A percentile compares a stretch with the other conserved stretches of the same genome.
phyloP scores from a whole-genome alignment of 2,888 invertebrate genomes.

The Callyntrura sp. region DNA sequence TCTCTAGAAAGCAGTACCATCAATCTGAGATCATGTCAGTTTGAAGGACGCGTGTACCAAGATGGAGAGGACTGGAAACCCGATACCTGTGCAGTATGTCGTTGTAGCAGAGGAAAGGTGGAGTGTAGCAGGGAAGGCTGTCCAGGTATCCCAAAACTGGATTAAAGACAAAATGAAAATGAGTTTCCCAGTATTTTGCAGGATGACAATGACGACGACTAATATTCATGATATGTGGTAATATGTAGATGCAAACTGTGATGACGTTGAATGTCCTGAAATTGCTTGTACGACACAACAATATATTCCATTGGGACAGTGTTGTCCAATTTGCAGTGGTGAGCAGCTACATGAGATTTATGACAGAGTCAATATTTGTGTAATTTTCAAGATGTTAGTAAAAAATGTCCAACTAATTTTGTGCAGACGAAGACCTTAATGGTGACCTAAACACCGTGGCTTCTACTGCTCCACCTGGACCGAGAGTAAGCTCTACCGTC shows the following conservation, averaged over 20 bases:
- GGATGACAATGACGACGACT: neutral
- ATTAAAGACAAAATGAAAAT: neutral
- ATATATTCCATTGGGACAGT: slow-evolving; percentile 86
- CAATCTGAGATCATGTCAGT: slow-evolving; percentile 86
- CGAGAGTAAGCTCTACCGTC: slow-evolving; percentile 84
- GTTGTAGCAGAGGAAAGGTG: slow-evolving; percentile 89
- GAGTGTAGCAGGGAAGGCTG: slow-evolving; percentile 86
- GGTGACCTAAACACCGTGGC: slow-evolving; percentile 83
- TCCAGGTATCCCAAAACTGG: slow-evolving; percentile 74
- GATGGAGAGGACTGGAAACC: slow-evolving; percentile 90
- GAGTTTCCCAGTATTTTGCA: neutral
- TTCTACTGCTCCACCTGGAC: slow-evolving; percentile 85
- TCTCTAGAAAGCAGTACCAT: slow-evolving; percentile 65
- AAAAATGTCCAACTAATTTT: slow-evolving; percentile 23
- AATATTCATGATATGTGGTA: neutral
- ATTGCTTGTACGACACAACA: slow-evolving; percentile 85
- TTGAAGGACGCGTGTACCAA: slow-evolving; percentile 88
- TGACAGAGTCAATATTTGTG: no score
- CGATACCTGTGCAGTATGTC: slow-evolving; percentile 91
- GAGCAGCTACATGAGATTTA: slow-evolving; percentile 72
- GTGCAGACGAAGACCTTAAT: slow-evolving; percentile 76
- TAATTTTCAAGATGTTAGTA: no score
- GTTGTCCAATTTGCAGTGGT: slow-evolving; percentile 86
- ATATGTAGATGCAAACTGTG: slow-evolving; percentile 85
- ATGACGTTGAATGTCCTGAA: slow-evolving; percentile 86